Conservation (phyloP, 2,113 vertebrate genomes). For the Laticauda colubrina region DNA sequence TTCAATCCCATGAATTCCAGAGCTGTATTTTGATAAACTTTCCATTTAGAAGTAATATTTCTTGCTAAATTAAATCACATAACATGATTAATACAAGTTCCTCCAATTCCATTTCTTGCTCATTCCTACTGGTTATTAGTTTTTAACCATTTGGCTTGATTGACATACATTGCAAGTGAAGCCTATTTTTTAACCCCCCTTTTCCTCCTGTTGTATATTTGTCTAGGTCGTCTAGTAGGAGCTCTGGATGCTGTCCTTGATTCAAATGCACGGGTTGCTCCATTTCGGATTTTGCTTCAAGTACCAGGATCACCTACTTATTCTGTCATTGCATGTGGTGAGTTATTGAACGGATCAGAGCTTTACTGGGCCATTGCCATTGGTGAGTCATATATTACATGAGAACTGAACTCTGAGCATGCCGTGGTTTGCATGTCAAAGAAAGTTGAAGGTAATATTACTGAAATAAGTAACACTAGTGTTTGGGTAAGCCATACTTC, state of each 20-base stretch:
- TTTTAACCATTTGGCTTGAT: not conserved
- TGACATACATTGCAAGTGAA: not conserved
- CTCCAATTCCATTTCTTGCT: not conserved
- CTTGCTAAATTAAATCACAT: not conserved
- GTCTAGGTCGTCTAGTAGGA: slow-evolving; percentile 89
- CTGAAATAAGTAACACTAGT: slow-evolving; percentile 25
- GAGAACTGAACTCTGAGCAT: slow-evolving; percentile 58
- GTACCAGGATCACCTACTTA: slow-evolving; percentile 91
- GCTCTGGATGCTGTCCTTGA: slow-evolving; percentile 92
- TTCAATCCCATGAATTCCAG: not conserved
- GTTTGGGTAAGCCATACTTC: slow-evolving; percentile 36
- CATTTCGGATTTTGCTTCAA: slow-evolving; percentile 92
- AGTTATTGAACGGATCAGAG: slow-evolving; percentile 81
- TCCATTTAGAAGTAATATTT: too few species aligned
- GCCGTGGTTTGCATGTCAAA: slow-evolving; percentile 68
- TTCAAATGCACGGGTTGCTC: slow-evolving; percentile 87
- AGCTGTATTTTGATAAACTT: not conserved
- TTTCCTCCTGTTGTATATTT: not conserved
- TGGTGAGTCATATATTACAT: slow-evolving; percentile 75
- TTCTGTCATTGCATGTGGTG: slow-evolving; percentile 95
- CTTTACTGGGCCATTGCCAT: slow-evolving; percentile 91
- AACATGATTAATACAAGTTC: not conserved
- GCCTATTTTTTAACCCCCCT: not conserved
- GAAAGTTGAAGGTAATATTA: slow-evolving; percentile 66
- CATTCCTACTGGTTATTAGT: not conserved